phyloP scores from a whole-genome alignment of 2,797 vertebrate species.

The Distichodus sexfasciatus region DNA sequence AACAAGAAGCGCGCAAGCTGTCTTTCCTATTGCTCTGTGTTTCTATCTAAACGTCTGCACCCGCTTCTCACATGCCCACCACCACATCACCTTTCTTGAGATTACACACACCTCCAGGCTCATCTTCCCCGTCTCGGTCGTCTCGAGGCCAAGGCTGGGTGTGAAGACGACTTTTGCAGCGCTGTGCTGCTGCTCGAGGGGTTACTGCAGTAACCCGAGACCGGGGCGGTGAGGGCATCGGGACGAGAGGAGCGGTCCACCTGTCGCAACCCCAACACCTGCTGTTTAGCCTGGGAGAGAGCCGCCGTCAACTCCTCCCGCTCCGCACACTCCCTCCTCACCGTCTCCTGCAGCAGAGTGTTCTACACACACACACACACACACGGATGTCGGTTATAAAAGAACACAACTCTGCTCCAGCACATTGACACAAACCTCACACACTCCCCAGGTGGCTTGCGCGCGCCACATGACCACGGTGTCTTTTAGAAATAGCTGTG shows the following conservation, averaged over 20 bases:
- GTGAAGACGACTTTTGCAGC: too few relatives aligned
- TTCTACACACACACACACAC: slow-evolving; percentile 70
- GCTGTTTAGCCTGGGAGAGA: slow-evolving; percentile 75
- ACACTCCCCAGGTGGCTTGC: background rate
- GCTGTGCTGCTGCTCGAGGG: slow-evolving; percentile 8
- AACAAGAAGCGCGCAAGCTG: too few relatives aligned
- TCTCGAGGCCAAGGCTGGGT: too few relatives aligned
- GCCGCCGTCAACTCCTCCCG: slow-evolving; percentile 85
- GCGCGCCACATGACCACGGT: slow-evolving; percentile 29
- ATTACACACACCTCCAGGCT: too few relatives aligned
- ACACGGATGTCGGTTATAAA: background rate
- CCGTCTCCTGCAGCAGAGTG: slow-evolving; percentile 83
- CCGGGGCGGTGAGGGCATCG: slow-evolving; percentile 39
- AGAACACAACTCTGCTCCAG: too few relatives aligned
- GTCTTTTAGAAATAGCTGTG: too few relatives aligned
- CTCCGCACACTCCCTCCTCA: slow-evolving; percentile 87
- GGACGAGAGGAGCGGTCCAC: slow-evolving; percentile 26
- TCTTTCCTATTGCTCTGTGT: too few relatives aligned
- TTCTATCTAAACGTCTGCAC: too few relatives aligned
- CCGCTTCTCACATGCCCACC: too few relatives aligned
- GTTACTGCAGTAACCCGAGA: too few relatives aligned
- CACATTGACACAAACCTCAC: background rate
- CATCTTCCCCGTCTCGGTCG: too few relatives aligned
- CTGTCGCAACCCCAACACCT: slow-evolving; percentile 70
- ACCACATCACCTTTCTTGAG: too few relatives aligned